Base-by-base conservation (phyloP, 2,888 invertebrate species). In the Sinotaia quadrata region DNA sequence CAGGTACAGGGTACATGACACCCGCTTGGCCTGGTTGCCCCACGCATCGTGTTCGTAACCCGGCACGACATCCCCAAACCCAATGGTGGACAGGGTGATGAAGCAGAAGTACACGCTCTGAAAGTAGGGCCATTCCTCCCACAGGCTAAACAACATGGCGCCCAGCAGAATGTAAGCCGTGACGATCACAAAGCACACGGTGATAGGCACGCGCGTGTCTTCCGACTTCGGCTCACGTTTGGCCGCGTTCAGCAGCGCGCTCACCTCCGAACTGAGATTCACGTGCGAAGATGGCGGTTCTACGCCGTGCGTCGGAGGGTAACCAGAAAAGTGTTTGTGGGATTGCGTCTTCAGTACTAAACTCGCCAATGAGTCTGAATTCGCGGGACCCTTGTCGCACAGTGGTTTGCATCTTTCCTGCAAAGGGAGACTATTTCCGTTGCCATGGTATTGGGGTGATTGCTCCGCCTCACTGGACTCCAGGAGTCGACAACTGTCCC, bases 81-180 rank as follows among this genome's bases (percentile, higher is more conserved):
- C 89, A 33, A 89, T 87, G 29, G 89, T 89, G 61, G 87, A 87
- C 56, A 89, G 78, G 1, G 89, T 89, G 75, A 89, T 84, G 75
- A 89, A 89, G 69, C 88, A 88, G 82, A 89, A 89, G 77, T 89
- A 89, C 61, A 88, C 88, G 66, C 96, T 97, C 81, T 97, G 96
- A 74, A 98, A 90, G 86, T 94, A 93, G 79, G 93, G 92, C 98
- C 98, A 98, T 18, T 76, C 73, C 71, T 98, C 97, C 95, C 97
- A 98, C 85, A 93, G 90, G 2, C 94, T 93, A 89, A 98, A 98
- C 52, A 98, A 91, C 84, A 95, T 90, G 0, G 97, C 97, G 31
- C 98, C 98, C 67, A 95, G 95, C 83, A 95, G 92, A 68, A 95
- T 93, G 87, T 94, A 94, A 83, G 94, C 93, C 80, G 96, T 92